Evolutionary conservation across 1,140 invertebrate genomes (phyloP).

Genomic region (Trichomalopsis sarcophagae): DNA sequence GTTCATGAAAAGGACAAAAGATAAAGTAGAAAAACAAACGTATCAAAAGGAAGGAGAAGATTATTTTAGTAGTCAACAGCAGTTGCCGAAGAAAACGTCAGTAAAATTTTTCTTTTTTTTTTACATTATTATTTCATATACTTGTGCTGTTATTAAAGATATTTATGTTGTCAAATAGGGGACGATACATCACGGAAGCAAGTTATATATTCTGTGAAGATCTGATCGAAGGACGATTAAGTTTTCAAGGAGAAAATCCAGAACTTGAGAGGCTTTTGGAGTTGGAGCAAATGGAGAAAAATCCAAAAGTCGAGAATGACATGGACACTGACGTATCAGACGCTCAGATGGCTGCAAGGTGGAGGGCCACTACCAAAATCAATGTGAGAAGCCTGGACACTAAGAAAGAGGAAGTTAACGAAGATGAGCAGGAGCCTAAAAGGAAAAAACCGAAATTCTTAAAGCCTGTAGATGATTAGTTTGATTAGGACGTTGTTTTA

Average conservation of each 20-base stretch:
- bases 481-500: constrained; percentile 17
- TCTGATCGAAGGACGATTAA: constrained; percentile 86
- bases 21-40: constrained; percentile 84
- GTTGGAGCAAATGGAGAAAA: constrained; percentile 73
- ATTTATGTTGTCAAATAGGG: constrained; percentile 69
- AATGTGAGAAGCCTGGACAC: constrained; percentile 68
- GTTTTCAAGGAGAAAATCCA: constrained; percentile 92
- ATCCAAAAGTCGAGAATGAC: constrained; percentile 69
- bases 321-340: constrained; percentile 82
- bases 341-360: constrained; percentile 80
- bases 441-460: constrained; percentile 67
- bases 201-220: constrained; percentile 86
- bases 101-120: constrained; percentile 52
- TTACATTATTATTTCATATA: not conserved
- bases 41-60: constrained; percentile 83
- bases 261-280: constrained; percentile 87
- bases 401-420: constrained; percentile 58
- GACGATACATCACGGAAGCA: constrained; percentile 83
- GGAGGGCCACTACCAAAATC: constrained; percentile 68
- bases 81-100: constrained; percentile 77
- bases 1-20: constrained; percentile 94
- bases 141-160: not conserved
- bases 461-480: constrained; percentile 63
- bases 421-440: constrained; percentile 55
- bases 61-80: constrained; percentile 77